Evolutionary conservation across 1,140 invertebrate species (phyloP), one percentile per base, ranked within the genome.

Genomic region (Bombus sibiricus): DNA sequence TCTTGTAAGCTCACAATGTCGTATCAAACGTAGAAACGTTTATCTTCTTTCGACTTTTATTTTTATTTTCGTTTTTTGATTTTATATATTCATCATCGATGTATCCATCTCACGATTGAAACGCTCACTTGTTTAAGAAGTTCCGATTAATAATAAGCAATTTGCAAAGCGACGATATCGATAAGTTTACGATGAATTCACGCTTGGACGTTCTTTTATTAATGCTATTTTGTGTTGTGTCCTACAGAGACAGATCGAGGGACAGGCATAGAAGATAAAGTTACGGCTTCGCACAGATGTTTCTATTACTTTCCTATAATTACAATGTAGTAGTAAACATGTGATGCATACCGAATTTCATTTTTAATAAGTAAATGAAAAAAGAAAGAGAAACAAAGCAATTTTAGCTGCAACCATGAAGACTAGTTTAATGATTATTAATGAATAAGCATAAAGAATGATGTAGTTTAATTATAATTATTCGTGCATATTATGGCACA

Each of bases 201-300:
- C 75, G 8, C n/a, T n/a, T 22, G 47, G 64, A 53, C 15, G 28
- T 64, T 77, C n/a, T 78, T 78, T 59, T 41, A 64, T 87, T 91
- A 85, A 88, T 90, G 82, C 79, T 83, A 90, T 89, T 93, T 92
- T 92, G 79, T 93, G 76, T 93, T 92, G 74, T 90, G 91, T 93
- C 90, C 91, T 92, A 92, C 94, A 94, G 93, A 91, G 91, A 94
- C 92, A 94, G 94, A 92, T 93, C 93, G 88, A 94, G 92, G 94
- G 90, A 92, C 92, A 95, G 89, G 87, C 90, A 92, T 94, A 94
- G 94, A 94, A 95, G 94, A 95, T 95, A 94, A 88, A 91, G 87
- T 92, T 89, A 89, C 82, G 86, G 87, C 89, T 89, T 88, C 82
- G 80, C 90, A 82, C 87, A 89, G 88, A 90, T 81, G 85, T 90